Evolutionary conservation across 2,888 invertebrate species (phyloP), one percentile per base, ranked within the genome.

Genomic region (Athrips mouffetella): DNA sequence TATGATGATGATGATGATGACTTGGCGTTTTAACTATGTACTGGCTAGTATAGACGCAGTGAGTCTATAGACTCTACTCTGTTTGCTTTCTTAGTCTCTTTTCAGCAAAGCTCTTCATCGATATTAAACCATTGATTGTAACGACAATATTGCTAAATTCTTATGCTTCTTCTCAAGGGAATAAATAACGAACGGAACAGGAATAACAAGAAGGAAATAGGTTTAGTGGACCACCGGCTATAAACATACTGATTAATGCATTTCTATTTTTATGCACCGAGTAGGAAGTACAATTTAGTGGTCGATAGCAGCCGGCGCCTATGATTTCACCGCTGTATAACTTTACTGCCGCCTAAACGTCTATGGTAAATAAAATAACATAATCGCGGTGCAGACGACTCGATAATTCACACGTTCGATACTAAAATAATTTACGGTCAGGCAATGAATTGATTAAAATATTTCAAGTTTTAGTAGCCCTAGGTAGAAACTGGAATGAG

Each of bases 221-320:
- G 16, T 41, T 31, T 23, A 33, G 25, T 33, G 13, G 16, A 25
- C 31, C 41, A 23, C 39, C 13, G 18, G 16, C n/a, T 30, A 29
- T 35, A 47, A 33, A 30, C 31, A 48, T 5, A 25, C 8, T 18
- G 27, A 44, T 29, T 20, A 35, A 48, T 48, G 48, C 42, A 48
- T 48, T 47, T 48, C 44, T 48, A 48, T 48, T 48, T 44, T 37
- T 27, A 48, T 35, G 40, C 41, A 18, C 5, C 42, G 42, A 29
- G 42, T 27, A 29, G 29, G 18, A 42, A 29, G 42, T 42, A 18
- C 29, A 42, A 42, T 29, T 42, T 13, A 29, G 42, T 42, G 47
- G 25, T 30, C 47, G 20, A 47, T 37, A 20, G 25, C 30, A 21
- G 25, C 11, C 27, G 47, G 39, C 42, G 29, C 29, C 42, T 42